phyloP scores from a whole-genome alignment of 2,888 invertebrate genomes.

The Megamerina dolium region DNA sequence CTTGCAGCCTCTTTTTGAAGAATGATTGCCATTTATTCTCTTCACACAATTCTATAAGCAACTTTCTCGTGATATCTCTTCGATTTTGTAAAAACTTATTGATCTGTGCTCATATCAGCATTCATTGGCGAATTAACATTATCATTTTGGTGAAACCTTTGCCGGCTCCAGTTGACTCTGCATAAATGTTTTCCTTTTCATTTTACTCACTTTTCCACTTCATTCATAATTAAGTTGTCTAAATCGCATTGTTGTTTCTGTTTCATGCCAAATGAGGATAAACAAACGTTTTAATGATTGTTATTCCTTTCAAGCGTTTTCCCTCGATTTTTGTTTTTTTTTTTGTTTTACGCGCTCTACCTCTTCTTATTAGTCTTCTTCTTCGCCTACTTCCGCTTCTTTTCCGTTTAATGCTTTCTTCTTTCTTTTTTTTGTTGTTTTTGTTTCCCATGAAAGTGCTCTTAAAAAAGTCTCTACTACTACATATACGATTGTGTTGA shows the following conservation, averaged over 20 bases:
- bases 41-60: too few species aligned
- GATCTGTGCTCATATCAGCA: too few species aligned
- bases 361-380: too few species aligned
- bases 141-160: background rate
- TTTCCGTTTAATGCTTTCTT: constrained; percentile 21
- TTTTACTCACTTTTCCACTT: constrained; percentile 21
- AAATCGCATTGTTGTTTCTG: constrained; percentile 34
- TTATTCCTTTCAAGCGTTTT: constrained; percentile 30
- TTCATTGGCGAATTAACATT: background rate
- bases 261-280: constrained; percentile 16
- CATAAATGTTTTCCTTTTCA: constrained; percentile 9
- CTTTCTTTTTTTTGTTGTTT: too few species aligned
- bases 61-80: background rate
- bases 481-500: too few species aligned
- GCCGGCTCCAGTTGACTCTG: background rate
- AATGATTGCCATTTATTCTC: too few species aligned
- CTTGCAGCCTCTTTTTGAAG: too few species aligned
- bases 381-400: constrained; percentile 1
- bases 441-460: too few species aligned
- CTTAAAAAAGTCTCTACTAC: too few species aligned
- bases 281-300: constrained; percentile 37
- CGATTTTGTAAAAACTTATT: too few species aligned
- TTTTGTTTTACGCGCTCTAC: constrained; percentile 4
- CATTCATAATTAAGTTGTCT: constrained; percentile 43
- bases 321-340: background rate